Conservation (phyloP, 1,140 invertebrate species). For the Dreissena polymorpha region DNA sequence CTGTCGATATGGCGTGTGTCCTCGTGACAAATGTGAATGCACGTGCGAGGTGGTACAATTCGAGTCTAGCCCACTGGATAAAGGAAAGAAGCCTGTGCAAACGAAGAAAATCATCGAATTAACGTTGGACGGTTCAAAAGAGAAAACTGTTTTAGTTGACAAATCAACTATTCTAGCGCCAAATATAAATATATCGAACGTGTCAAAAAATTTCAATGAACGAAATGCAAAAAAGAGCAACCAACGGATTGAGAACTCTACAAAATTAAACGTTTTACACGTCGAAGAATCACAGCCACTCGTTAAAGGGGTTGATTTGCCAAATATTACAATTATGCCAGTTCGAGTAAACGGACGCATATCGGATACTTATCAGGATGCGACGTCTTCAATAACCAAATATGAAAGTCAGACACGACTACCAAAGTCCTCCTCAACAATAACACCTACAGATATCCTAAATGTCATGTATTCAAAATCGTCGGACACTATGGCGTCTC, state of each 20-base stretch:
- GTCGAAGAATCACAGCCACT: neutral
- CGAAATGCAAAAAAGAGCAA: neutral
- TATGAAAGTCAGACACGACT: too few relatives aligned
- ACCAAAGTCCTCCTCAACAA: too few relatives aligned
- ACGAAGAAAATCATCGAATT: neutral
- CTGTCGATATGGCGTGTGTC: conserved; percentile 27
- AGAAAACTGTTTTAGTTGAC: conserved; percentile 1
- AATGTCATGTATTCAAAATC: neutral
- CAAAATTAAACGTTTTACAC: neutral
- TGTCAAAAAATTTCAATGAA: neutral
- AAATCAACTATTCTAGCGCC: neutral
- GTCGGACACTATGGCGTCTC: neutral
- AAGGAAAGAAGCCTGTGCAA: neutral
- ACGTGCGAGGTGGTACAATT: neutral
- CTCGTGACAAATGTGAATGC: conserved; percentile 17
- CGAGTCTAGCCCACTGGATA: neutral
- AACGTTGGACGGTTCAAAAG: neutral
- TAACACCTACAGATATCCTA: too few relatives aligned
- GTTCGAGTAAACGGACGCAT: too few relatives aligned
- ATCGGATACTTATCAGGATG: too few relatives aligned
- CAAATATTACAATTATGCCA: too few relatives aligned
- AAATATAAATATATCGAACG: neutral
- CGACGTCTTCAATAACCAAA: too few relatives aligned
- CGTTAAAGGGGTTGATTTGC: too few relatives aligned
- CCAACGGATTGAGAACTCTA: neutral